These are phyloP conservation scores for Cyrtodaria siliqua DNA, from an alignment of 2,888 invertebrate species.

Conservation along the genomic window DNA sequence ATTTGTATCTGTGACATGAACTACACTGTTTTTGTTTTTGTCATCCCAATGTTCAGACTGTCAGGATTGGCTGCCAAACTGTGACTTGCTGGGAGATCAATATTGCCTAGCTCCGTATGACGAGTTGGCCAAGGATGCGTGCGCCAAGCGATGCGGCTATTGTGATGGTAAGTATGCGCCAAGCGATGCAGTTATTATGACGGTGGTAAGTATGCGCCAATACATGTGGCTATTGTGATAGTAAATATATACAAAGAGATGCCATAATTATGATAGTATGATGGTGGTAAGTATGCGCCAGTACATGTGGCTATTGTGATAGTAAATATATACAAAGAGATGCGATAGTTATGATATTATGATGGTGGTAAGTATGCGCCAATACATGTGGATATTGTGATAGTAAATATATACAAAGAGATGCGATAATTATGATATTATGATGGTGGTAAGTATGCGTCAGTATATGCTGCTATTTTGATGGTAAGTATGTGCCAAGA, in stretches of 20 bases:
- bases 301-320: slow-evolving; percentile 49
- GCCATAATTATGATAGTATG: no score
- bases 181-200: background rate
- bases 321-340: no score
- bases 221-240: no score
- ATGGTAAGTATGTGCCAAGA: background rate
- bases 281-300: slow-evolving; percentile 43
- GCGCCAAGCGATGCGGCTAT: slow-evolving; percentile 68
- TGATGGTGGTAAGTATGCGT: slow-evolving; percentile 42
- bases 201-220: no score
- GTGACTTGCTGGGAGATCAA: slow-evolving; percentile 58
- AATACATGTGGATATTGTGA: slow-evolving; percentile 51
- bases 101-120: slow-evolving; percentile 66
- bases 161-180: slow-evolving; percentile 69
- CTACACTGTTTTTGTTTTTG: no score
- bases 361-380: slow-evolving; percentile 41
- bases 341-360: no score
- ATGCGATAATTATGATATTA: no score
- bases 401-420: no score
- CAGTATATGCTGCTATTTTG: slow-evolving; percentile 45
- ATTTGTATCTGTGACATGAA: no score
- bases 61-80: slow-evolving; percentile 62
- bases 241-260: no score
- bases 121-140: slow-evolving; percentile 69
- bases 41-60: no score